A percentile compares a stretch with the other conserved stretches of the same genome.
Conservation (phyloP, 1,140 invertebrate species). For the Drosophila mayri region DNA sequence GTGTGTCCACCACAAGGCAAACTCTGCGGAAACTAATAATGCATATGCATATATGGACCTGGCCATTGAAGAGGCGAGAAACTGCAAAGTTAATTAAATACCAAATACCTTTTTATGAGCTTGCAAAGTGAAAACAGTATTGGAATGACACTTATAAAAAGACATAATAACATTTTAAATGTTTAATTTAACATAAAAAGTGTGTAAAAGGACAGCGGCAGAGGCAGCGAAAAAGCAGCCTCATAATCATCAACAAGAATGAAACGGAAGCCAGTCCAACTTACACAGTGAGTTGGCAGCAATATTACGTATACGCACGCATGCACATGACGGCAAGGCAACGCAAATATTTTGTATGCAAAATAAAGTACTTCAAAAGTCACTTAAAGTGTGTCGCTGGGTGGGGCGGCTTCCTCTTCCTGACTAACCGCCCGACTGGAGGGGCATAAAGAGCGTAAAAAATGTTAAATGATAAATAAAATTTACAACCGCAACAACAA, state of each 20-base stretch:
- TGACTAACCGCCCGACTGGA: slow-evolving; percentile 20
- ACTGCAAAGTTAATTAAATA: slow-evolving; percentile 41
- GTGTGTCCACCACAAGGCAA: slow-evolving; percentile 37
- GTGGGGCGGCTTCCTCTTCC: slow-evolving; percentile 12
- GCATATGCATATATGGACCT: background rate
- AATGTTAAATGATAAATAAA: slow-evolving; percentile 84
- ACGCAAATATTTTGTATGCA: slow-evolving; percentile 78
- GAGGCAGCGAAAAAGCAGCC: background rate
- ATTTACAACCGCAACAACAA: slow-evolving; percentile 83
- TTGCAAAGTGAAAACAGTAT: slow-evolving; percentile 38
- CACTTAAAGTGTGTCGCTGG: slow-evolving; percentile 72
- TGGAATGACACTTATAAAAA: slow-evolving; percentile 35
- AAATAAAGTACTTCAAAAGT: slow-evolving; percentile 83
- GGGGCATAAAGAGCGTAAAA: slow-evolving; percentile 79
- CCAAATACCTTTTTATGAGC: slow-evolving; percentile 21
- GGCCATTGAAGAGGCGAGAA: background rate
- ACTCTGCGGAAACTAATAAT: slow-evolving; percentile 35
- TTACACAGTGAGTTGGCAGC: slow-evolving; percentile 51
- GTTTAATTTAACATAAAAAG: slow-evolving; percentile 57
- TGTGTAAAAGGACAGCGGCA: slow-evolving; percentile 9
- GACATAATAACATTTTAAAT: slow-evolving; percentile 53
- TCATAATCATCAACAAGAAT: slow-evolving; percentile 10
- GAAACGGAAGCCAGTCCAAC: slow-evolving; percentile 37
- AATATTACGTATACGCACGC: slow-evolving; percentile 68
- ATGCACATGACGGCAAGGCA: slow-evolving; percentile 46